phyloP scores from a whole-genome alignment of 1,140 invertebrate genomes.

The Ostrea denselamellosa region DNA sequence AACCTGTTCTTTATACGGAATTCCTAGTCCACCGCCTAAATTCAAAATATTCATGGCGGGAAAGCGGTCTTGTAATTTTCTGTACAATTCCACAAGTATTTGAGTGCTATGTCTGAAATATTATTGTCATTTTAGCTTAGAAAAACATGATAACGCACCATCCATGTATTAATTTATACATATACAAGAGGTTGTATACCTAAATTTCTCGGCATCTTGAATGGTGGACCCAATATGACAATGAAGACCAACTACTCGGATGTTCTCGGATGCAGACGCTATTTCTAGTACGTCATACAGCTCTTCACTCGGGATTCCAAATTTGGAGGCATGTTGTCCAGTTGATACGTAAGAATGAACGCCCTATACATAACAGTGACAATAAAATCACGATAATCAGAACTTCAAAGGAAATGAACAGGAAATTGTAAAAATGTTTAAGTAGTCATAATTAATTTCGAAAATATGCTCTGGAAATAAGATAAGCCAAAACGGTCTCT shows the following conservation, averaged over 20 bases:
- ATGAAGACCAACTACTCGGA: slow-evolving; percentile 76
- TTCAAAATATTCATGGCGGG: slow-evolving; percentile 70
- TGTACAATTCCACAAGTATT: slow-evolving; percentile 48
- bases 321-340: slow-evolving; percentile 70
- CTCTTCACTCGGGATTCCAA: slow-evolving; percentile 66
- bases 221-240: slow-evolving; percentile 78
- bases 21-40: slow-evolving; percentile 79
- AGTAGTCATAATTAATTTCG: too few relatives aligned
- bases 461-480: too few relatives aligned
- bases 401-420: too few relatives aligned
- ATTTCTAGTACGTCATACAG: slow-evolving; percentile 59
- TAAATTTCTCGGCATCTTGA: slow-evolving; percentile 63
- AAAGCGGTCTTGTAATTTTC: slow-evolving; percentile 58
- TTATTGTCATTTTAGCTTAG: neutral
- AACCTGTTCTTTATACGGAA: slow-evolving; percentile 51
- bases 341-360: slow-evolving; percentile 73
- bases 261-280: slow-evolving; percentile 49
- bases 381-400: too few relatives aligned
- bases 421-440: too few relatives aligned
- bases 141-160: neutral
- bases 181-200: slow-evolving; percentile 48
- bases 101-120: slow-evolving; percentile 55
- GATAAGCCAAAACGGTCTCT: too few relatives aligned
- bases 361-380: slow-evolving; percentile 42
- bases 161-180: neutral